Evolutionary conservation across 2,888 invertebrate genomes (phyloP), one percentile per base, ranked within the genome.

Genomic region (Leptinotarsa tumamoca): DNA sequence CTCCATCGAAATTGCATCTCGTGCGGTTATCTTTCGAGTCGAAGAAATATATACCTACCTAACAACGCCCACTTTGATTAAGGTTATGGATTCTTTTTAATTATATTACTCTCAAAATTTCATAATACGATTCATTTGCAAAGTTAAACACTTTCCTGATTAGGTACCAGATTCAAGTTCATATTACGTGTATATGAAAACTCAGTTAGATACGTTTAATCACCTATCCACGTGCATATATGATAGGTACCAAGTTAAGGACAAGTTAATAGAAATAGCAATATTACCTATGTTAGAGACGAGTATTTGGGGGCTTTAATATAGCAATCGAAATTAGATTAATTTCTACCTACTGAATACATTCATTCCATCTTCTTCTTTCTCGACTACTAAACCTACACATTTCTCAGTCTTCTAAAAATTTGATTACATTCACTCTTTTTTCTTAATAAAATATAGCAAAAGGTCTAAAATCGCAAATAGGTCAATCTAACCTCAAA

Each of bases 401-500:
- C 43, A 10, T 33, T 17, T 70, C 49, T 21, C 70, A 33, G 70
- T 49, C 70, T 49, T 70, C 21, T 17, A 13, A 33, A 63, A 21
- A 58, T 54, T 21, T 18, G 10, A 58, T 21, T 70, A 43, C 18
- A 58, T 54, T 56, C 14, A 15, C 49, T 50, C 56, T 61, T 71
- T 51, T 75, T 73, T 78, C 80, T 78, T 83, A 81, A 74, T 71
- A 23, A 5, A 23, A 56, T 23, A 3, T 23, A 4, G 21, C 51
- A 78, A 84, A 87, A 83, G 83, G 86, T 76, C 81, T 78, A 86
- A 72, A 84, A 79, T 86, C 82, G 84, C 74, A 56, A 68, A 63
- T 74, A 75, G 74, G 79, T 72, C 79, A 76, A 71, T 80, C 83
- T 86, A 86, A 86, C 87, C 87, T 87, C 87, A 87, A 86, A 85